Evolutionary conservation across 2,888 invertebrate species (phyloP).

Genomic region (Buathra laborator): DNA sequence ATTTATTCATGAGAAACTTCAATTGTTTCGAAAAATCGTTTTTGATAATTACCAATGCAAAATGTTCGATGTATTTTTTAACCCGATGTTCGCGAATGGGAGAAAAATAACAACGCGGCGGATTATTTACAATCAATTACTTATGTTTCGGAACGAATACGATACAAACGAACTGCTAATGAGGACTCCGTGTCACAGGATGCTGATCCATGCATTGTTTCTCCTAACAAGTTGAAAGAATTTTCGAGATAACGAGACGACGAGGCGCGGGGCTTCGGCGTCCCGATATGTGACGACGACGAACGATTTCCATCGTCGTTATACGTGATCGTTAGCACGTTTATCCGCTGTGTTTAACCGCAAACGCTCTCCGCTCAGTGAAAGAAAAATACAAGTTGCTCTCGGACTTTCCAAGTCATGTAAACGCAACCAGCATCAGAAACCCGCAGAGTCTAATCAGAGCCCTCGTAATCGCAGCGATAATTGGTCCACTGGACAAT

Average conservation of each 20-base stretch:
- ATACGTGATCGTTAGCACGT: constrained; percentile 63
- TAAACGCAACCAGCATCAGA: constrained; percentile 54
- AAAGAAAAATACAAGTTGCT: constrained; percentile 21
- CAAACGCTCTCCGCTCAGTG: constrained; percentile 9
- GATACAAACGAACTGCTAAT: constrained; percentile 16
- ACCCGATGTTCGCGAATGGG: too few relatives aligned
- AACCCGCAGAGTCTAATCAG: constrained; percentile 69
- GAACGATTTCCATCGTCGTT: constrained; percentile 70
- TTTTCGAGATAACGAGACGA: constrained; percentile 62
- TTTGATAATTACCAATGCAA: too few relatives aligned
- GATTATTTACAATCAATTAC: too few relatives aligned
- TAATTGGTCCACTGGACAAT: constrained; percentile 71
- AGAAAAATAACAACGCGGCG: too few relatives aligned
- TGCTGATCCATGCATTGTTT: constrained; percentile 49
- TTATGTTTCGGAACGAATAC: not conserved
- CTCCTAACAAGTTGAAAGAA: constrained; percentile 23
- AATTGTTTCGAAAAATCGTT: too few relatives aligned
- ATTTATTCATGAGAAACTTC: too few relatives aligned
- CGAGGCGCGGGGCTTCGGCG: constrained; percentile 39
- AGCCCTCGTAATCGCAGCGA: constrained; percentile 62
- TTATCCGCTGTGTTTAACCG: constrained; percentile 60
- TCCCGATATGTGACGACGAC: constrained; percentile 67
- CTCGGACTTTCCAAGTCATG: constrained; percentile 9
- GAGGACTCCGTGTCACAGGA: constrained; percentile 60
- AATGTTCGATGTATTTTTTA: too few relatives aligned